These are phyloP conservation scores for Gymnosoma rotundatum DNA, from an alignment of 2,888 invertebrate genomes.

Conservation along the genomic window DNA sequence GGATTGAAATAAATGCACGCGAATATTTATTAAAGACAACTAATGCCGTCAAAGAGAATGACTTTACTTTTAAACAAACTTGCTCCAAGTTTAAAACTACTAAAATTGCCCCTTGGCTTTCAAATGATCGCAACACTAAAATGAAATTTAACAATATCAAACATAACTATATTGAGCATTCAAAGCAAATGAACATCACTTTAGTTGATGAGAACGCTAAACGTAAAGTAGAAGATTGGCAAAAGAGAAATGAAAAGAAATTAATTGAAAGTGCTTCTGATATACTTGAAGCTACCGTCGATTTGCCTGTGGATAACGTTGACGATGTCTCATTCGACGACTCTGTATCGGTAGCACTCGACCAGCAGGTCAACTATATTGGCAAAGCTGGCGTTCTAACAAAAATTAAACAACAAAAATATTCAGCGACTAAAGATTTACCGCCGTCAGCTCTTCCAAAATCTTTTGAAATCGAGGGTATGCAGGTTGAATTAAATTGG, in stretches of 20 bases:
- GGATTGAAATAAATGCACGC: slow-evolving; percentile 69
- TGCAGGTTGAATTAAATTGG: background rate
- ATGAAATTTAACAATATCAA: slow-evolving; percentile 68
- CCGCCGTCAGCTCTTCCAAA: slow-evolving; percentile 68
- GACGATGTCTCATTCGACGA: slow-evolving; percentile 74
- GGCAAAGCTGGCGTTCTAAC: slow-evolving; percentile 71
- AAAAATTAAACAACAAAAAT: slow-evolving; percentile 66
- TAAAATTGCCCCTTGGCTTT: slow-evolving; percentile 71
- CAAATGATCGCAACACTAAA: slow-evolving; percentile 72
- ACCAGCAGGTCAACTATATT: slow-evolving; percentile 64
- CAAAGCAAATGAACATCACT: slow-evolving; percentile 51
- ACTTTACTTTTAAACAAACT: slow-evolving; percentile 55
- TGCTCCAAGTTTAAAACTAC: slow-evolving; percentile 63
- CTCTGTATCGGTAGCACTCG: slow-evolving; percentile 67
- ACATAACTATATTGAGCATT: slow-evolving; percentile 65
- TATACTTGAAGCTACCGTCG: slow-evolving; percentile 18
- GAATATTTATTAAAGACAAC: slow-evolving; percentile 68
- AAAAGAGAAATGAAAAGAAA: slow-evolving; percentile 71
- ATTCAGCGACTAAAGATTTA: slow-evolving; percentile 61
- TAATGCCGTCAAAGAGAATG: slow-evolving; percentile 58
- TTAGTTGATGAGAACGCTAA: slow-evolving; percentile 72
- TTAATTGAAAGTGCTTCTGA: slow-evolving; percentile 19
- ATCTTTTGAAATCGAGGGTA: slow-evolving; percentile 68
- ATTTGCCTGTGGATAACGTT: slow-evolving; percentile 18
- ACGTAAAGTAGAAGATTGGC: slow-evolving; percentile 75